These are phyloP conservation scores for Galendromus occidentalis DNA, from an alignment of 1,140 invertebrate genomes.

Conservation along the genomic window DNA sequence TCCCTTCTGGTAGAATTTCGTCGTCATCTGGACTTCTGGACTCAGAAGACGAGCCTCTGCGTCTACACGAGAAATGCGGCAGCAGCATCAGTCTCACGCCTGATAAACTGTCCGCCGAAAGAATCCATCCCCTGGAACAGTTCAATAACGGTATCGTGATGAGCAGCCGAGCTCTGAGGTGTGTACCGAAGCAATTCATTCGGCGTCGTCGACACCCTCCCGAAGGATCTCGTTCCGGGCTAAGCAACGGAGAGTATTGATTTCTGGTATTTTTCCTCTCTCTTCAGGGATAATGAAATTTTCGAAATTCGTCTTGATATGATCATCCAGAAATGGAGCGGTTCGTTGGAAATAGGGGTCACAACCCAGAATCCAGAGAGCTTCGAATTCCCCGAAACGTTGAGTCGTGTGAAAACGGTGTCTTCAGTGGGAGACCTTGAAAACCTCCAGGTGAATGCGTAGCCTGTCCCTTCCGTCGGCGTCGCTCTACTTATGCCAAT, in stretches of 20 bases:
- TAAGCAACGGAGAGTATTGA: no score
- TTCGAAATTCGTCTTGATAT: constrained; percentile 83
- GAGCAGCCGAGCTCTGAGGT: constrained; percentile 55
- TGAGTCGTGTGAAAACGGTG: constrained; percentile 60
- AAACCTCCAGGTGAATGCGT: not conserved
- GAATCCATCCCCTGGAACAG: constrained; percentile 51
- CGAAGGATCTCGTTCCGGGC: no score
- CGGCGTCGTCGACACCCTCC: no score
- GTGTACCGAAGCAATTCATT: constrained; percentile 19
- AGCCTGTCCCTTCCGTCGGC: no score
- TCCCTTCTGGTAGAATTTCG: no score
- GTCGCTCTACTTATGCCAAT: no score
- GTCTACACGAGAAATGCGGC: constrained; percentile 71
- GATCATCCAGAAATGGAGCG: constrained; percentile 77
- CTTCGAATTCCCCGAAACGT: constrained; percentile 79
- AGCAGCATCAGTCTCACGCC: constrained; percentile 65
- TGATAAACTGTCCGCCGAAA: constrained; percentile 58
- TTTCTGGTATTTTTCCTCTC: no score
- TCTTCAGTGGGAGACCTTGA: not conserved
- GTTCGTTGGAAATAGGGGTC: constrained; percentile 79
- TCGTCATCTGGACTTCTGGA: not conserved
- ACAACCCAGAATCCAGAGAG: constrained; percentile 74
- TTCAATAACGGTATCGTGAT: constrained; percentile 92
- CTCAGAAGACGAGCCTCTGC: constrained; percentile 38
- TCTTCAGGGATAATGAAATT: constrained; percentile 27